Conservation (phyloP, 2,888 invertebrate species). For the Yponomeuta malinellus region DNA sequence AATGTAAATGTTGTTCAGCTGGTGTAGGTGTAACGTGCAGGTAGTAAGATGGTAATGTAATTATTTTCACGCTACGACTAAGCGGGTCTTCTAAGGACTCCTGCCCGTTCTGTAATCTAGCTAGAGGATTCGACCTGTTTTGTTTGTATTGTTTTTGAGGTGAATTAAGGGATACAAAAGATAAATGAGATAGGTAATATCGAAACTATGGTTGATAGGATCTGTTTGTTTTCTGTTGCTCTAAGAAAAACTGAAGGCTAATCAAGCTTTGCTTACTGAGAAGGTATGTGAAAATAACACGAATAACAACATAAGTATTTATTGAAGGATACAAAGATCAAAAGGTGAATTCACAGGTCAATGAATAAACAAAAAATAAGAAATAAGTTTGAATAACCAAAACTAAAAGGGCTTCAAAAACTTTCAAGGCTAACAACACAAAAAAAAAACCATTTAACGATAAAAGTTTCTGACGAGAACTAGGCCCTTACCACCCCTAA, state of each 20-base stretch:
- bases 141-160: slow-evolving; percentile 22
- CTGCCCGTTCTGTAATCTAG: slow-evolving; percentile 23
- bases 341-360: not conserved
- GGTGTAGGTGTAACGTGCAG: no score
- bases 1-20: no score
- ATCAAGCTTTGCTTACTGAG: no score
- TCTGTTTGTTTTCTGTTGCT: no score
- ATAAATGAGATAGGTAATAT: not conserved
- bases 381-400: not conserved
- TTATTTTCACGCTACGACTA: no score
- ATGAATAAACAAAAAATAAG: not conserved
- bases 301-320: not conserved
- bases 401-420: no score
- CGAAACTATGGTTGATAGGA: no score
- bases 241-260: no score
- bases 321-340: not conserved
- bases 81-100: not conserved
- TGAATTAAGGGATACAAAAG: not conserved
- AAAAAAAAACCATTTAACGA: no score
- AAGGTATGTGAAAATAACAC: not conserved
- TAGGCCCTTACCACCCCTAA: not conserved
- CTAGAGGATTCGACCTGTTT: slow-evolving; percentile 25
- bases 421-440: no score
- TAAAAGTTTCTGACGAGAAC: not conserved
- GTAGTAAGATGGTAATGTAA: no score